phyloP scores from a whole-genome alignment of 2,113 vertebrate genomes.

The Cyprinodon brontotheroides region DNA sequence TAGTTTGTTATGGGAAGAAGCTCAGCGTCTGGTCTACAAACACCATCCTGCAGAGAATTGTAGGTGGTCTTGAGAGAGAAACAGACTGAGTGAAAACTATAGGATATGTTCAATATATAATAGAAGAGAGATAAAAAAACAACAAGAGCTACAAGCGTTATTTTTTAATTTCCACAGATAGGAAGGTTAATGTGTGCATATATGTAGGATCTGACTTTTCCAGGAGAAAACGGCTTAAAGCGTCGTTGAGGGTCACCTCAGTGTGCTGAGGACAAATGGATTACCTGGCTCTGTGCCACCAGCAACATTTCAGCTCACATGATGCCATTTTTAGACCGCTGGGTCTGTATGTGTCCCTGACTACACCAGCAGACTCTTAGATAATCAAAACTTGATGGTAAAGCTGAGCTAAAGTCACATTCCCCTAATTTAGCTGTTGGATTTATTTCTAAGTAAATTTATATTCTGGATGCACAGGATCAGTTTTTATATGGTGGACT shows the following conservation, averaged over 20 bases:
- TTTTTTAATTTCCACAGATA: neutral
- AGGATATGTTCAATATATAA: too few species aligned
- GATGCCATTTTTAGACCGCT: constrained; percentile 49
- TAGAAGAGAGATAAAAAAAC: too few species aligned
- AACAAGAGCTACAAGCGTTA: too few species aligned
- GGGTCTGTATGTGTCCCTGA: neutral
- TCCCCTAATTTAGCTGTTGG: neutral
- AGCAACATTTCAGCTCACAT: constrained; percentile 33
- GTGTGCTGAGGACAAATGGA: constrained; percentile 24
- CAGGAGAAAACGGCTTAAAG: constrained; percentile 19
- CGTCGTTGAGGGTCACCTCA: neutral
- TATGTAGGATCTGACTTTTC: constrained; percentile 1
- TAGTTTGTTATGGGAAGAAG: too few species aligned
- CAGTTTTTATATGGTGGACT: neutral
- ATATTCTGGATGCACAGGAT: neutral
- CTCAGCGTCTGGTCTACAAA: too few species aligned
- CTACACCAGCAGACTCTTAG: neutral
- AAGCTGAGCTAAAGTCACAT: neutral
- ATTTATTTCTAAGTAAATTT: neutral
- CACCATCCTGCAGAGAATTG: too few species aligned
- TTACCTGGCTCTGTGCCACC: constrained; percentile 30
- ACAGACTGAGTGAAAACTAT: too few species aligned
- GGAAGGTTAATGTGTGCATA: neutral
- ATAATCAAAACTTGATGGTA: neutral
- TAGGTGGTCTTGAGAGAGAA: too few species aligned